Evolutionary conservation across 2,797 vertebrate genomes (phyloP).

Genomic region (Lithobates sylvaticus): DNA sequence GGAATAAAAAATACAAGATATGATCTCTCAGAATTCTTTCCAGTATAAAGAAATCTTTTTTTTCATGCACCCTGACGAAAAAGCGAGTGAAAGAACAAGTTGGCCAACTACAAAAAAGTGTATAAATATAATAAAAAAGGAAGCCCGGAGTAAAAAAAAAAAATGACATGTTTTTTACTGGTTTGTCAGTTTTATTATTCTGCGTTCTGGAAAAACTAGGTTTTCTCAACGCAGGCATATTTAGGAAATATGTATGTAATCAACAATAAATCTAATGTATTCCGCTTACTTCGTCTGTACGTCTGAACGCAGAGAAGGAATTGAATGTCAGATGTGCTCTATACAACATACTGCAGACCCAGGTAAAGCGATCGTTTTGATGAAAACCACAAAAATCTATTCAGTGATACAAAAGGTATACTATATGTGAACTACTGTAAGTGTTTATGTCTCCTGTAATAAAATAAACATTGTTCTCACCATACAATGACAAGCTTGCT

Average conservation of each 20-base stretch:
- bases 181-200: background rate
- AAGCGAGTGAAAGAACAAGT: background rate
- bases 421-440: background rate
- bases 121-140: slow-evolving; percentile 27
- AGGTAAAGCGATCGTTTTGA: background rate
- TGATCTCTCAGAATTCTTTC: slow-evolving; percentile 35
- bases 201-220: background rate
- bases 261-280: background rate
- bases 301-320: background rate
- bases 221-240: background rate
- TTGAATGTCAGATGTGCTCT: background rate
- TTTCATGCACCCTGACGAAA: slow-evolving; percentile 26
- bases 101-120: slow-evolving; percentile 33
- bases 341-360: background rate
- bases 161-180: slow-evolving; percentile 21
- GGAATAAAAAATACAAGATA: slow-evolving; percentile 16
- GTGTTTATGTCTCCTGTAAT: background rate
- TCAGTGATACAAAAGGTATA: background rate
- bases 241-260: background rate
- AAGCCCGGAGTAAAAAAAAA: slow-evolving; percentile 29
- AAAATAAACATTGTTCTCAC: background rate
- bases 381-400: background rate
- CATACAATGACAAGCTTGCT: background rate
- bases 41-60: slow-evolving; percentile 26
- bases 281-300: background rate